phyloP scores from a whole-genome alignment of 2,888 invertebrate species.

The Spodoptera littoralis region DNA sequence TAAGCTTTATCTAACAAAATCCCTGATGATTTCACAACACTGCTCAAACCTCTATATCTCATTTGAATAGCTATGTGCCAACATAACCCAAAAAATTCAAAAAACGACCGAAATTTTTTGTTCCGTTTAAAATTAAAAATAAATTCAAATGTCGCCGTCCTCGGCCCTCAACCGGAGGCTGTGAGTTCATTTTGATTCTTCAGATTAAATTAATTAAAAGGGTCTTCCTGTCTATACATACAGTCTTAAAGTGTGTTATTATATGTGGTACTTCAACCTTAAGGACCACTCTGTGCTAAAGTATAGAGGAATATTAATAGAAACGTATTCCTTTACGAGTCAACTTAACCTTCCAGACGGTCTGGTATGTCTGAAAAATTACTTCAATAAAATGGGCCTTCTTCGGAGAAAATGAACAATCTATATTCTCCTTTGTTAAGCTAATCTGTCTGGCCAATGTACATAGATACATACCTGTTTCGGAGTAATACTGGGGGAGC shows the following conservation, averaged over 20 bases:
- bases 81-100: no score
- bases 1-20: no score
- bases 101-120: no score
- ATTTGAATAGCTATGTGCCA: no score
- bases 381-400: slow-evolving; percentile 26
- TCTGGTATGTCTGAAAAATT: slow-evolving; percentile 46
- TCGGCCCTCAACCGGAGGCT: no score
- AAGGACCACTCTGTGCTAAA: slow-evolving; percentile 11
- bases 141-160: no score
- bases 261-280: slow-evolving; percentile 6
- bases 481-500: slow-evolving; percentile 3
- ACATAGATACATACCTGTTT: no score
- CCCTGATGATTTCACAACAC: no score
- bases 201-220: slow-evolving; percentile 14
- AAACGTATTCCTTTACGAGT: slow-evolving; percentile 26
- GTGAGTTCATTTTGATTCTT: no score
- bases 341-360: slow-evolving; percentile 14
- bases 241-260: slow-evolving; percentile 12
- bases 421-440: slow-evolving; percentile 17
- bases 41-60: no score
- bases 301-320: slow-evolving; percentile 16
- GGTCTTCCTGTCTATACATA: slow-evolving; percentile 4
- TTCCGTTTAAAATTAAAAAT: no score
- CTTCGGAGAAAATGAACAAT: slow-evolving; percentile 22
- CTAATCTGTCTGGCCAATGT: slow-evolving; percentile 17